Base-by-base conservation (phyloP, 2,113 vertebrate genomes). In the Crotophaga sulcirostris region DNA sequence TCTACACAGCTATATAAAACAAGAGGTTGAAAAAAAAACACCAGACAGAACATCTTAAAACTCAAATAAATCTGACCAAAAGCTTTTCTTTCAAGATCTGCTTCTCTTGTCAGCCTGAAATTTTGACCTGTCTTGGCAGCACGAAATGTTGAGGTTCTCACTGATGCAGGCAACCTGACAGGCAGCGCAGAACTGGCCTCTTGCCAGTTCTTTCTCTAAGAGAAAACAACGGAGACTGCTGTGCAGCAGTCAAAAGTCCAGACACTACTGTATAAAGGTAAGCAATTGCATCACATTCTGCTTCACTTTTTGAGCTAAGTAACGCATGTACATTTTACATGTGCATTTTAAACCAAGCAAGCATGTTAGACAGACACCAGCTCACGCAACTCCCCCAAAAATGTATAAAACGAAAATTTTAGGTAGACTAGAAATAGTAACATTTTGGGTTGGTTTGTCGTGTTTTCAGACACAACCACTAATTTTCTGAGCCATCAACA, bases 121-220 rank as follows among this genome's bases (percentile, higher is more conserved):
- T 58, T 67, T 56, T 63, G 49, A 73, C 49, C 42, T 47, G 23
- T 45, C 20, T 40, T 72, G 26, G 29, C 34, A 73, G 34, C 18
- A 86, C n/a, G 59, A 45, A 72, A 60, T 6, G 13, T 19, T 82
- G 25, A 42, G 18, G 29, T 73, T 77, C n/a, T 74, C 24, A 21
- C 56, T 3, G 2, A 19, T 13, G 23, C 0, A 0, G 42, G 23
- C 77, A 49, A 31, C 19, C n/a, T 45, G 36, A 29, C 9, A 73
- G 21, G 33, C 49, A 36, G 18, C 2, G 1, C 36, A 47, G 40
- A 70, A 67, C n/a, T 26, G 42, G 42, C 26, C 54, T 47, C 38
- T 26, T 51, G 14, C 47, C 29, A 23, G n/a, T n/a, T n/a, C n/a
- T n/a, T n/a, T n/a, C 11, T 7, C 33, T 33, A 82, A 56, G 3